phyloP scores from a whole-genome alignment of 1,140 invertebrate species.

The Bombus vancouverensis region DNA sequence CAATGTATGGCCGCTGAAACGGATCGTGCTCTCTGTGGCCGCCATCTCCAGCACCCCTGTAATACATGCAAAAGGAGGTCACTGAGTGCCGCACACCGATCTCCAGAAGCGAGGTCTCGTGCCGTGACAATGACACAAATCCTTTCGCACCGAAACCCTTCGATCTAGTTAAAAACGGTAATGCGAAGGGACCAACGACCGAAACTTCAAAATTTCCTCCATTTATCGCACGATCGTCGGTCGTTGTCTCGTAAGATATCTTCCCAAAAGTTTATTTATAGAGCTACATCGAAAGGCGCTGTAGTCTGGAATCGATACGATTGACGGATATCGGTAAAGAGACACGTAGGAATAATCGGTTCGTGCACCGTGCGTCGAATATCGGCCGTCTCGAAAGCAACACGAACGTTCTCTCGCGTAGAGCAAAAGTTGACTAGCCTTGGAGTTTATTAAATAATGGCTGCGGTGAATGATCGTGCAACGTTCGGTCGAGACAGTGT shows the following conservation, averaged over 20 bases:
- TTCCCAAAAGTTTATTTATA: background rate
- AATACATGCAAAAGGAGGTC: constrained; percentile 76
- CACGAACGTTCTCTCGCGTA: constrained; percentile 31
- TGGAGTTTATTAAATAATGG: constrained; percentile 72
- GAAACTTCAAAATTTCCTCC: background rate
- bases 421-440: constrained; percentile 51
- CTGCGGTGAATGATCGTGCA: constrained; percentile 54
- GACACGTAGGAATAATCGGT: background rate
- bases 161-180: constrained; percentile 2
- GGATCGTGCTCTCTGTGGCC: constrained; percentile 90
- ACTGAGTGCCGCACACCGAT: constrained; percentile 36
- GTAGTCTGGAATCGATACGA: too few relatives aligned
- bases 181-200: background rate
- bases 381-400: constrained; percentile 20
- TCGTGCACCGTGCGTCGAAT: background rate
- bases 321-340: too few relatives aligned
- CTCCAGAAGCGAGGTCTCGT: constrained; percentile 36
- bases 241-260: background rate
- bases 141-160: background rate
- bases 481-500: constrained; percentile 36
- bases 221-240: background rate
- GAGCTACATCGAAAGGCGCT: too few relatives aligned
- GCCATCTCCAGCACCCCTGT: constrained; percentile 88
- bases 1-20: constrained; percentile 97
- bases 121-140: constrained; percentile 43